Conservation (phyloP, 2,888 invertebrate species). For the Tolmerus cingulatus region DNA sequence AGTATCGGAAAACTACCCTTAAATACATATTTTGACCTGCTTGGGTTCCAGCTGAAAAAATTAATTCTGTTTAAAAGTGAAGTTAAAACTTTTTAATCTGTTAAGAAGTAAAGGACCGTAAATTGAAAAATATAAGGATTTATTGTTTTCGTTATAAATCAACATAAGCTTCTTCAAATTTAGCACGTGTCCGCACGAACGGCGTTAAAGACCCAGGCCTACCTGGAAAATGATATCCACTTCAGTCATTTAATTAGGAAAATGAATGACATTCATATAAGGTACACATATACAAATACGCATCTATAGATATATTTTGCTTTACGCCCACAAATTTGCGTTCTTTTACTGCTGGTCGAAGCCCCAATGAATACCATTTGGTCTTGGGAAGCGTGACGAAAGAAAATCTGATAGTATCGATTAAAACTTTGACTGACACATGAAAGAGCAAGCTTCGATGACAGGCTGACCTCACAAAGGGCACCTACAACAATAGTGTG, state of each 20-base stretch:
- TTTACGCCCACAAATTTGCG: neutral
- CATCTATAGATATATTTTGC: neutral
- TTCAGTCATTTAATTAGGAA: neutral
- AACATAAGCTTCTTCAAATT: neutral
- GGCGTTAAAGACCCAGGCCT: neutral
- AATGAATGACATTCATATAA: neutral
- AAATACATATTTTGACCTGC: too few relatives aligned
- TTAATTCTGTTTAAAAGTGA: too few relatives aligned
- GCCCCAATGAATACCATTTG: neutral
- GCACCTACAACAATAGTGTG: neutral
- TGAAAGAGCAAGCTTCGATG: neutral
- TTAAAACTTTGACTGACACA: conserved; percentile 17
- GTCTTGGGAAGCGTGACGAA: neutral
- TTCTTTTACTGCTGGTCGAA: neutral
- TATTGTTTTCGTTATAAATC: neutral
- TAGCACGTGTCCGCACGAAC: neutral
- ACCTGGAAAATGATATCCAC: neutral
- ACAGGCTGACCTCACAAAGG: neutral
- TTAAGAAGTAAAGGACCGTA: neutral
- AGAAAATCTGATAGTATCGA: conserved; percentile 25
- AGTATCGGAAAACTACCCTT: too few relatives aligned
- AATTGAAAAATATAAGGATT: neutral
- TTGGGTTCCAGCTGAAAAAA: too few relatives aligned
- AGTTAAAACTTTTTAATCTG: too few relatives aligned
- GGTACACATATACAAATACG: neutral